Evolutionary conservation across 2,113 vertebrate species (phyloP).

Genomic region (Hippopotamus amphibius): DNA sequence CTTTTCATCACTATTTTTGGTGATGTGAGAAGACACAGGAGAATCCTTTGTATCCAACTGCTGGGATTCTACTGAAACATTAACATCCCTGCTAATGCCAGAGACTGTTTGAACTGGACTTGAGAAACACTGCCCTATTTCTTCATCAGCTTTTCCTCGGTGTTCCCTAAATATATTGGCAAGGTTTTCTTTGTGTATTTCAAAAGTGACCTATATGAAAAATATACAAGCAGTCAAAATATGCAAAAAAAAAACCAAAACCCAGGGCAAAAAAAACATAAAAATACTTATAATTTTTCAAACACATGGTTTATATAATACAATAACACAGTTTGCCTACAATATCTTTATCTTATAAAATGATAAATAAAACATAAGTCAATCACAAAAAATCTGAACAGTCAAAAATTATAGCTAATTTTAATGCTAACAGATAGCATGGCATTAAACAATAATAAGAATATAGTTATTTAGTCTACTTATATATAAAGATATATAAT

Average conservation of each 20-base stretch:
- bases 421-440: background rate
- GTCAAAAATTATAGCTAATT: background rate
- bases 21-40: constrained; percentile 2
- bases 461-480: background rate
- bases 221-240: constrained; percentile 58
- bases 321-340: background rate
- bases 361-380: background rate
- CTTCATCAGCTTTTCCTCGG: constrained; percentile 88
- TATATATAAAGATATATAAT: background rate
- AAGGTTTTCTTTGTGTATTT: constrained; percentile 96
- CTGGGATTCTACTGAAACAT: constrained; percentile 69
- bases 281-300: constrained; percentile 52
- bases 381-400: background rate
- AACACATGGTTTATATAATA: constrained; percentile 18
- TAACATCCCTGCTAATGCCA: constrained; percentile 85
- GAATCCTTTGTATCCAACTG: constrained; percentile 79
- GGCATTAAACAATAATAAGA: background rate
- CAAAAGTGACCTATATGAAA: constrained; percentile 94
- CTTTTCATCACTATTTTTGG: constrained; percentile 51
- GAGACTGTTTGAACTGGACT: constrained; percentile 88
- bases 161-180: constrained; percentile 93
- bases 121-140: constrained; percentile 65
- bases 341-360: constrained; percentile 16
- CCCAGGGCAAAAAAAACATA: background rate
- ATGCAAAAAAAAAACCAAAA: background rate